A percentile compares a stretch with the other conserved stretches of the same genome.
Conservation (phyloP, 2,113 vertebrate species). For the Sylvilagus bachmani region DNA sequence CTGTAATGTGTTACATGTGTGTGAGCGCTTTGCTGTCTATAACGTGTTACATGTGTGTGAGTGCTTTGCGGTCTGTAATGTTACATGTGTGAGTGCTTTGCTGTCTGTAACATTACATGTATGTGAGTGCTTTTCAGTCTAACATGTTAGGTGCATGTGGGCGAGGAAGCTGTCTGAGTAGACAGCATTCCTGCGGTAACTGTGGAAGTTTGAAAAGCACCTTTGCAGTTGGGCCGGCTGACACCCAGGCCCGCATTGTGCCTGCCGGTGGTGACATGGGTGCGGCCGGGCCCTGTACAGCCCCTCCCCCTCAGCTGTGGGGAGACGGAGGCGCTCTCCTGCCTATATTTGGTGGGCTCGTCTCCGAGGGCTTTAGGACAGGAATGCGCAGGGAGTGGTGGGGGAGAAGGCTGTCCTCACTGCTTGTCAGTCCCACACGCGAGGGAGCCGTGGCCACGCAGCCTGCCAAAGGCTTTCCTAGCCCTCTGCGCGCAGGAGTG, state of each 20-base stretch:
- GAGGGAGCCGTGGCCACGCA: no score
- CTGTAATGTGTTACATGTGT: no score
- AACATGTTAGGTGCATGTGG: no score
- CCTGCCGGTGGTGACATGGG: not conserved
- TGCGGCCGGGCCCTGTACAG: not conserved
- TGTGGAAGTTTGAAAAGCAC: no score
- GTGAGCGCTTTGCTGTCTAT: no score
- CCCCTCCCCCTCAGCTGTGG: not conserved
- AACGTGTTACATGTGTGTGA: no score
- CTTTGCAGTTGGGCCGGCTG: no score
- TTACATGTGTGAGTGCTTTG: no score
- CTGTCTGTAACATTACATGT: no score
- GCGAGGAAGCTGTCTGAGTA: rapidly evolving
- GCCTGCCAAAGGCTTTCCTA: not conserved
- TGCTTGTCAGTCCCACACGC: not conserved
- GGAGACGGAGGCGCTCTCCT: not conserved
- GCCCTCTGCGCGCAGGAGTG: slow-evolving; percentile 50
- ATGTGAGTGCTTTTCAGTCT: no score
- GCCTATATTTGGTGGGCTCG: not conserved
- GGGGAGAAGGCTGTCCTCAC: not conserved
- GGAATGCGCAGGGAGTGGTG: not conserved
- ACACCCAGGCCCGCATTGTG: not conserved
- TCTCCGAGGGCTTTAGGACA: not conserved
- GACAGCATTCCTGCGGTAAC: not conserved
- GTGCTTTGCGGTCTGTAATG: no score